Percentiles rank a stretch among this genome's conserved stretches.
Evolutionary conservation across 2,888 invertebrate genomes (phyloP).

Genomic region (Dasypolia templi): DNA sequence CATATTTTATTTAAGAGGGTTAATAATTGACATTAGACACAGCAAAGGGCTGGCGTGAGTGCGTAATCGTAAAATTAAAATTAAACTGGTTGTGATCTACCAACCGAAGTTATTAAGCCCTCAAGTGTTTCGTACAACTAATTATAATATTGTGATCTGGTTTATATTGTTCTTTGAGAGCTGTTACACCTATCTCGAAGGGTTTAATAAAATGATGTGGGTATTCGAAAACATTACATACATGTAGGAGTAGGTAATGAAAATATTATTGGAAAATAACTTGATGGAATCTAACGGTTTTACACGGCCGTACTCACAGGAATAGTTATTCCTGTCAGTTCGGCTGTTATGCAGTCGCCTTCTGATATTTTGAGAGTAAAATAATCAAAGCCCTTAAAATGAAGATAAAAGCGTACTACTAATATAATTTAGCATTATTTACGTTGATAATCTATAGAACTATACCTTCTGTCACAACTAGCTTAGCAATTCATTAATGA

Average conservation of each 20-base stretch:
- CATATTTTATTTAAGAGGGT: conserved; percentile 57
- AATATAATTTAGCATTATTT: neutral
- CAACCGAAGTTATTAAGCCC: conserved; percentile 45
- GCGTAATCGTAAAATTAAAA: conserved; percentile 53
- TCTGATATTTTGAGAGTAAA: neutral
- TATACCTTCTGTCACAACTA: neutral
- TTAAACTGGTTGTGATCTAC: conserved; percentile 49
- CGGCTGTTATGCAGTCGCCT: neutral
- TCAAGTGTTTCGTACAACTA: conserved; percentile 48
- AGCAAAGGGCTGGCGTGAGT: conserved; percentile 41
- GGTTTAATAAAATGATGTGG: conserved; percentile 23
- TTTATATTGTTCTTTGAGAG: conserved; percentile 38
- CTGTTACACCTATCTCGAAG: conserved; percentile 4
- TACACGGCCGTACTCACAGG: too few relatives aligned
- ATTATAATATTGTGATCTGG: conserved; percentile 34
- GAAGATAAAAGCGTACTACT: neutral
- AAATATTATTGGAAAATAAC: neutral
- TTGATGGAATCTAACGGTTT: neutral
- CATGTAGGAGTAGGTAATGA: neutral
- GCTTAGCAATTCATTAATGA: conserved; percentile 52
- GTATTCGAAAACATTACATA: conserved; percentile 26
- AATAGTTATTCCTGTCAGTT: neutral
- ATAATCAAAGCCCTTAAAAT: neutral
- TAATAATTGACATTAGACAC: conserved; percentile 55
- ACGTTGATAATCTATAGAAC: neutral